Conservation (phyloP, 2,888 invertebrate genomes). For the Lucinisca nassula region DNA sequence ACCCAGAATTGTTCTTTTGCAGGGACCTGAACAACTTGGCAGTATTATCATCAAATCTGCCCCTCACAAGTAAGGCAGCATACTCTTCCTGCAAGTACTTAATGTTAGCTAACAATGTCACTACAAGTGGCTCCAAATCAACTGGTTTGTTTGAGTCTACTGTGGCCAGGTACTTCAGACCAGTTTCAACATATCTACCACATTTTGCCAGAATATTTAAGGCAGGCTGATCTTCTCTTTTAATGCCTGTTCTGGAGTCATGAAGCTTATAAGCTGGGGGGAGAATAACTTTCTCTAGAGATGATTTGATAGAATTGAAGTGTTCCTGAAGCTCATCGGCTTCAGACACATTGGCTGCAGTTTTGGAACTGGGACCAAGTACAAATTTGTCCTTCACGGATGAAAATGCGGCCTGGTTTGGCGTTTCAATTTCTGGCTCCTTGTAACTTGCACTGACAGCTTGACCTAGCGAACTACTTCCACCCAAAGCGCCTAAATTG, state of each 20-base stretch:
- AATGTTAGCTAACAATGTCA: constrained; percentile 15
- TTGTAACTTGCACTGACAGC: background rate
- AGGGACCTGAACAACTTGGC: constrained; percentile 35
- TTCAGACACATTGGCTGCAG: constrained; percentile 15
- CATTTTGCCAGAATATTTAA: constrained; percentile 10
- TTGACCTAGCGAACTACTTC: background rate
- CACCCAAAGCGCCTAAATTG: background rate
- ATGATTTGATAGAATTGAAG: constrained; percentile 11
- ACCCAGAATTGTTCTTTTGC: constrained; percentile 37
- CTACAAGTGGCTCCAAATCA: constrained; percentile 11
- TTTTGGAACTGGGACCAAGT: background rate
- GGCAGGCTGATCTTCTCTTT: constrained; percentile 1
- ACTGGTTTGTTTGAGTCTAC: background rate
- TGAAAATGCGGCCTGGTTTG: background rate
- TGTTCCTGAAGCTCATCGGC: constrained; percentile 32
- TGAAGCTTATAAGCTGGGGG: constrained; percentile 14
- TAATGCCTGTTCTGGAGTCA: constrained; percentile 43
- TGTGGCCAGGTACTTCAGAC: background rate
- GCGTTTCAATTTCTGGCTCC: background rate
- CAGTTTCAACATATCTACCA: constrained; percentile 21
- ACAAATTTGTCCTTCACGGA: background rate
- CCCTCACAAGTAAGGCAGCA: constrained; percentile 45
- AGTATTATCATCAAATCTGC: constrained; percentile 38
- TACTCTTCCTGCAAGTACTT: constrained; percentile 43
- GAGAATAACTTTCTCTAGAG: background rate